Percentiles rank a stretch among this genome's conserved stretches.
Evolutionary conservation across 2,797 vertebrate species (phyloP).

Genomic region (Heteromormyrus szaboi): DNA sequence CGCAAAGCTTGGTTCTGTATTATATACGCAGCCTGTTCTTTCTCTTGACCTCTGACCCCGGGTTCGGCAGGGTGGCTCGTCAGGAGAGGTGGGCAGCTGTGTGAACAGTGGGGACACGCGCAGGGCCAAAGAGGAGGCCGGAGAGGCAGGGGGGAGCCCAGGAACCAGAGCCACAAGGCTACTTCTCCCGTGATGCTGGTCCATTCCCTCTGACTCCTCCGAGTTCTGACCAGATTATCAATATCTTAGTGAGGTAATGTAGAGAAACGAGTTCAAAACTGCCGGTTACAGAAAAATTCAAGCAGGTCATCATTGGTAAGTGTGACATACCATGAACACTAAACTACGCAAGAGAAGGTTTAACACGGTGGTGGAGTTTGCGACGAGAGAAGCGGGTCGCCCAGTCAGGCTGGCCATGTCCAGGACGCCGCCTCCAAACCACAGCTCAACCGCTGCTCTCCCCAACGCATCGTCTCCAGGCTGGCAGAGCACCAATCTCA

Average conservation of each 20-base stretch:
- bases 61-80: slow-evolving; percentile 65
- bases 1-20: slow-evolving; percentile 67
- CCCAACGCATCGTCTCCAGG: background rate
- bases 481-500: background rate
- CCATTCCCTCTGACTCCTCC: background rate
- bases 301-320: background rate
- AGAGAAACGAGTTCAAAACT: background rate
- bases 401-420: background rate
- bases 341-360: background rate
- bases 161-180: slow-evolving; percentile 31
- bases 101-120: slow-evolving; percentile 50
- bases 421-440: background rate
- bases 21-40: slow-evolving; percentile 75
- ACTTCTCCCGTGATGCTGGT: background rate
- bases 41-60: slow-evolving; percentile 73
- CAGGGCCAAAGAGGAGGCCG: background rate
- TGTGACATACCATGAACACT: background rate
- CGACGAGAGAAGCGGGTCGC: background rate
- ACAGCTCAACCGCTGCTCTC: background rate
- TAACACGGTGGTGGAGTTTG: background rate
- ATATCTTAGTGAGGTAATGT: background rate
- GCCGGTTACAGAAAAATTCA: background rate
- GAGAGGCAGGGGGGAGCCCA: background rate
- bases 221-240: background rate
- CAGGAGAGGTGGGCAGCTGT: slow-evolving; percentile 70